Evolutionary conservation across 1,140 invertebrate genomes (phyloP).

Genomic region (Drosophila saltans): DNA sequence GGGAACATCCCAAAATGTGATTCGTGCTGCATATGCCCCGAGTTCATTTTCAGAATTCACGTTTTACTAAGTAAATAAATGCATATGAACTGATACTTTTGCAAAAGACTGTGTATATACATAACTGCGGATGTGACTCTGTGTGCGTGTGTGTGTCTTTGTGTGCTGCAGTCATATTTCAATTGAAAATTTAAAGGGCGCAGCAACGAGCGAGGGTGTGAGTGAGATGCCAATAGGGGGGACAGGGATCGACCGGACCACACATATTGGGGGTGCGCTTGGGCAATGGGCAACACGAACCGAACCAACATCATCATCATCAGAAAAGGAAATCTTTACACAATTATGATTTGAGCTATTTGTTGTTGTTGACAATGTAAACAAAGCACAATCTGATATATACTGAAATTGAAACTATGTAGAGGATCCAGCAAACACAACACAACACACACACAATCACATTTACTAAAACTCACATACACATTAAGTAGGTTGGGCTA

Average conservation of each 20-base stretch:
- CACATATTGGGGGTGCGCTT: conserved; percentile 24
- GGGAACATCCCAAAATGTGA: not conserved
- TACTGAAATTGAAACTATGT: conserved; percentile 46
- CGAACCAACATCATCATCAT: conserved; percentile 4
- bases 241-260: conserved; percentile 14
- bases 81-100: conserved; percentile 34
- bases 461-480: conserved; percentile 29
- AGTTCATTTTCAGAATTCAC: not conserved
- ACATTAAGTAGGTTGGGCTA: conserved; percentile 33
- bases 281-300: conserved; percentile 1
- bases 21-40: not conserved
- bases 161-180: conserved; percentile 66
- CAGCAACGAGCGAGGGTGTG: conserved; percentile 28
- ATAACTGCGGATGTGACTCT: conserved; percentile 46
- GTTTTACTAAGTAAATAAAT: not conserved
- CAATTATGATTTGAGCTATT: conserved; percentile 60
- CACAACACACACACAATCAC: conserved; percentile 9
- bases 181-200: conserved; percentile 75
- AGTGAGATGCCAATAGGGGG: conserved; percentile 2
- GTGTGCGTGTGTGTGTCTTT: conserved; percentile 21
- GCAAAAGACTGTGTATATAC: conserved; percentile 35
- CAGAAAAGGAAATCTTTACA: conserved; percentile 66
- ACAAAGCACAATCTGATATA: conserved; percentile 69
- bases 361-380: conserved; percentile 65
- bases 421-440: conserved; percentile 19